Evolutionary conservation across 2,797 vertebrate genomes (phyloP).

Genomic region (Pseudochirops cupreus): DNA sequence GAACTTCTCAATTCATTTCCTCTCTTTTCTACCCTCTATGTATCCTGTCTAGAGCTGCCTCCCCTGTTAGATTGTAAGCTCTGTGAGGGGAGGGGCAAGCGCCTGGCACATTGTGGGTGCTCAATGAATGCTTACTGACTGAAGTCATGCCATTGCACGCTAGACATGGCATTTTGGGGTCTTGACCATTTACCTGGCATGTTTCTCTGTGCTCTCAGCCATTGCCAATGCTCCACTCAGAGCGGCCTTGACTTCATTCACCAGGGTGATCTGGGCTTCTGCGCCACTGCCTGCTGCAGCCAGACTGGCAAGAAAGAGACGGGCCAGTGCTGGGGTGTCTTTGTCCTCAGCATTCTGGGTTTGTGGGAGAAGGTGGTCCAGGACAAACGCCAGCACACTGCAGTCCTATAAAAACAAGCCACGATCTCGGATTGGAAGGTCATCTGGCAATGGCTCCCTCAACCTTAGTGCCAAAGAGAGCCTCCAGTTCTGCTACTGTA

Average conservation of each 20-base stretch:
- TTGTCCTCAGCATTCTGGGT: slow-evolving; percentile 96
- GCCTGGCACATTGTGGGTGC: neutral
- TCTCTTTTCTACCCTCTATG: neutral
- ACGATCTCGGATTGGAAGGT: slow-evolving; percentile 60
- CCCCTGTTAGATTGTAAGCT: neutral
- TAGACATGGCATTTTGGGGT: neutral
- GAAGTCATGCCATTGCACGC: neutral
- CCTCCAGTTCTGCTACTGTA: neutral
- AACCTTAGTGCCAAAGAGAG: neutral
- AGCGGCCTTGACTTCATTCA: slow-evolving; percentile 98
- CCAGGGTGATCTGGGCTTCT: slow-evolving; percentile 96
- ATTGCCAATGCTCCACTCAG: slow-evolving; percentile 96
- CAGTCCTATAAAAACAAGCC: slow-evolving; percentile 91
- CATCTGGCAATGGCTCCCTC: neutral
- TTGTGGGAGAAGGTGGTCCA: slow-evolving; percentile 97
- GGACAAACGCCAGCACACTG: slow-evolving; percentile 96
- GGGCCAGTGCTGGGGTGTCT: slow-evolving; percentile 96
- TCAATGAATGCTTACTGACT: neutral
- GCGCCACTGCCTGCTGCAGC: slow-evolving; percentile 97
- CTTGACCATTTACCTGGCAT: slow-evolving; percentile 90
- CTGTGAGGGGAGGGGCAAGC: neutral
- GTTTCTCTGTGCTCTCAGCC: slow-evolving; percentile 97
- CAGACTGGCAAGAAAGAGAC: slow-evolving; percentile 95
- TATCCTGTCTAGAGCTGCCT: neutral
- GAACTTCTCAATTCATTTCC: no score